Evolutionary conservation across 2,888 invertebrate genomes (phyloP).

Genomic region (Scaptomyza cyrtandrae): DNA sequence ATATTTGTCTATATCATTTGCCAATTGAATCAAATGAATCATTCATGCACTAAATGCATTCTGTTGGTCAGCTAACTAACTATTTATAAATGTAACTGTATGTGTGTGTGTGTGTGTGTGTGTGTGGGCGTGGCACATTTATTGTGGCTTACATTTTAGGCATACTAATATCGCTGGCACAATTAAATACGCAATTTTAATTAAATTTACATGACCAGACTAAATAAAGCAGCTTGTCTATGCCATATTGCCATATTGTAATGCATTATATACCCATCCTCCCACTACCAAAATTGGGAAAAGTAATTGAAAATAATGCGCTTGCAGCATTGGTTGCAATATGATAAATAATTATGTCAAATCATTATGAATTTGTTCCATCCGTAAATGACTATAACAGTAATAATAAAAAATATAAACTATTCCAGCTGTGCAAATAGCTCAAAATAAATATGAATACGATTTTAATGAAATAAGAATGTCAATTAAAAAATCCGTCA

Average conservation of each 20-base stretch:
- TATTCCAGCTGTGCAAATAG: conserved; percentile 9
- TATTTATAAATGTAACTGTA: background rate
- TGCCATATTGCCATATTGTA: background rate
- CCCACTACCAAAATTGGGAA: background rate
- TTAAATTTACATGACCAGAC: conserved; percentile 67
- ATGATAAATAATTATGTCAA: conserved; percentile 68
- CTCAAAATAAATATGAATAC: conserved; percentile 33
- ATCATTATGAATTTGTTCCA: conserved; percentile 50
- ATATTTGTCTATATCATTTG: conserved; percentile 7
- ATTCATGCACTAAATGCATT: conserved; percentile 32
- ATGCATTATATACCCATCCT: conserved; percentile 2
- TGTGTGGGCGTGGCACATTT: conserved; percentile 8
- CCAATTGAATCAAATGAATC: conserved; percentile 25
- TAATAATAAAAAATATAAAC: conserved; percentile 1
- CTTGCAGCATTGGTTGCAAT: conserved; percentile 23
- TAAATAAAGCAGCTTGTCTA: conserved; percentile 5
- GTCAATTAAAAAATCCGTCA: conserved; percentile 1
- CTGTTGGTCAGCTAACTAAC: conserved; percentile 6
- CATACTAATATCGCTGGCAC: conserved; percentile 30
- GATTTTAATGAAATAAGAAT: background rate
- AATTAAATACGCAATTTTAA: conserved; percentile 71
- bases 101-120: background rate
- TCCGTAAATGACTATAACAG: conserved; percentile 27
- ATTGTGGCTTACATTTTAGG: conserved; percentile 33
- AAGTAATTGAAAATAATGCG: conserved; percentile 70